Conservation (phyloP, 2,797 vertebrate genomes). For the Chiloscyllium punctatum region DNA sequence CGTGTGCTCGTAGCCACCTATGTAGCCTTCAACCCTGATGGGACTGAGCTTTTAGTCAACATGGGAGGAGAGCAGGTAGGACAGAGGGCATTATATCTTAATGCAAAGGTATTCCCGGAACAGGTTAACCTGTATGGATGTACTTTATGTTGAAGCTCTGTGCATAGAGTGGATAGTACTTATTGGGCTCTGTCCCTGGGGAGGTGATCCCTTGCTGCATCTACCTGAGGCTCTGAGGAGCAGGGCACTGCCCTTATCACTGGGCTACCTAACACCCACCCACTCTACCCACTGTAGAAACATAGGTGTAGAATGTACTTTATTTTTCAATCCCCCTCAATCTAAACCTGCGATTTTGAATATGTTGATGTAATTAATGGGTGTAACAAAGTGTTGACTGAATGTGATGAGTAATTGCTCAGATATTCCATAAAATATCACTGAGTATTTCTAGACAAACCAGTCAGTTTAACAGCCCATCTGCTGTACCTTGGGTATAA, state of each 20-base stretch:
- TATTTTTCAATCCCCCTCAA: not conserved
- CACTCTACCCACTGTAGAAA: too few species aligned
- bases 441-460: not conserved
- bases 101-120: not conserved
- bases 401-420: not conserved
- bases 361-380: not conserved
- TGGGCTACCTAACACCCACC: too few species aligned
- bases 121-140: not conserved
- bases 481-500: not conserved
- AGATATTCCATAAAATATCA: not conserved
- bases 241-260: too few species aligned
- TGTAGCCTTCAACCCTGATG: conserved; percentile 94
- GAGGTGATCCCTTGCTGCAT: too few species aligned
- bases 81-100: not conserved
- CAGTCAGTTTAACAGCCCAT: not conserved
- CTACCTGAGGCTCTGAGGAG: too few species aligned
- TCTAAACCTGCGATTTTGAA: not conserved
- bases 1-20: conserved; percentile 93
- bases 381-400: not conserved
- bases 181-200: too few species aligned
- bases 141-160: not conserved
- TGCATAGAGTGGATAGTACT: not conserved
- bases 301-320: not conserved
- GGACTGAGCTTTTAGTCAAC: conserved; percentile 93
- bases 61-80: conserved; percentile 98